phyloP scores from a whole-genome alignment of 2,888 invertebrate species.

The Heliconius ethilla region DNA sequence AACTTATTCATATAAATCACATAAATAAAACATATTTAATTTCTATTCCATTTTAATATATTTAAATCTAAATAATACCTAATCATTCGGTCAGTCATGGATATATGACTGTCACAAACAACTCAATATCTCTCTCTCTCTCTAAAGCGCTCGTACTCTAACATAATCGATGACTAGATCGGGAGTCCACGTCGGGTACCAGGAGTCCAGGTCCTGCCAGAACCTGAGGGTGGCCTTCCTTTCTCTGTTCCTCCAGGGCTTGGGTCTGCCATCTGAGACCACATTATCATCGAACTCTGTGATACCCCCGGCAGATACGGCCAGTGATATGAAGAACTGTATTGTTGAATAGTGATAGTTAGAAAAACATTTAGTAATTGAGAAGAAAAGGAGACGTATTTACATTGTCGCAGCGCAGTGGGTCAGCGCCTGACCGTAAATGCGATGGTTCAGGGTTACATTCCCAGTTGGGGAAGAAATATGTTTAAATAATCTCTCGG shows the following conservation, averaged over 20 bases:
- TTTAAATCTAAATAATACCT: background rate
- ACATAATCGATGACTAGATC: constrained; percentile 83
- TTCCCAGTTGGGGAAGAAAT: no score
- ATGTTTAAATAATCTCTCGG: no score
- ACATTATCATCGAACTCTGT: constrained; percentile 84
- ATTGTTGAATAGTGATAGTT: constrained; percentile 32
- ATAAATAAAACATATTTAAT: background rate
- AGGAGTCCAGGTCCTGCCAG: constrained; percentile 80
- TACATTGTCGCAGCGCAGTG: no score
- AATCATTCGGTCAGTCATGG: background rate
- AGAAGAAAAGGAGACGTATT: background rate
- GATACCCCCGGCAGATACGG: constrained; percentile 87
- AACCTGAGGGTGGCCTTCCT: constrained; percentile 83
- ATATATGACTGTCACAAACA: background rate
- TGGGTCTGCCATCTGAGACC: constrained; percentile 64
- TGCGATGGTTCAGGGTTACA: no score
- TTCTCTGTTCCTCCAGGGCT: constrained; percentile 85
- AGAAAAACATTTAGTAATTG: background rate
- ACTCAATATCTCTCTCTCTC: background rate
- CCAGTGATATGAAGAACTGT: constrained; percentile 86
- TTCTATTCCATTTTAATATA: background rate
- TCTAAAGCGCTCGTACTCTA: constrained; percentile 78
- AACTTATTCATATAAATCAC: no score
- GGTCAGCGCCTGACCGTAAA: no score
- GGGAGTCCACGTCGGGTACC: constrained; percentile 83